phyloP scores from a whole-genome alignment of 2,113 vertebrate genomes.

The Canis aureus region DNA sequence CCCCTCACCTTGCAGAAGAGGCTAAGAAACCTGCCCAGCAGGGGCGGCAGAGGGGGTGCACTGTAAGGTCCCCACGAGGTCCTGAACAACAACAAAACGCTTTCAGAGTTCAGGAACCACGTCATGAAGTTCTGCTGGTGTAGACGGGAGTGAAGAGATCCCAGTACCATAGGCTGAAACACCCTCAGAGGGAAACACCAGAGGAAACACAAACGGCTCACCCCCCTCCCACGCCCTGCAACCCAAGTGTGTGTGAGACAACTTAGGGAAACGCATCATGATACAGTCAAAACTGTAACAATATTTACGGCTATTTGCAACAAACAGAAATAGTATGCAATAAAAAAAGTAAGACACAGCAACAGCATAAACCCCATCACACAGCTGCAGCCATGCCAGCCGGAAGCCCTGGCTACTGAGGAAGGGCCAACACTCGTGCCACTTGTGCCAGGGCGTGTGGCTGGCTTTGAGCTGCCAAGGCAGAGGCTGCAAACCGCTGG shows the following conservation, averaged over 20 bases:
- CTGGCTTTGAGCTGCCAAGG: not conserved
- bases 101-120: not conserved
- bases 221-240: not conserved
- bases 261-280: not conserved
- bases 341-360: slow-evolving; percentile 39
- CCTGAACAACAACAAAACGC: fast-evolving
- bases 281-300: slow-evolving; percentile 2
- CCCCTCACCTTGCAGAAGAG: not conserved
- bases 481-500: fast-evolving
- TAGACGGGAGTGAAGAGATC: not conserved
- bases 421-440: not conserved
- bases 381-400: not conserved
- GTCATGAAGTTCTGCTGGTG: fast-evolving
- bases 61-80: fast-evolving
- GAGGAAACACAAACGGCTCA: not conserved
- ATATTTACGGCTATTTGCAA: slow-evolving; percentile 64
- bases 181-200: not conserved
- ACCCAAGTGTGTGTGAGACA: not conserved
- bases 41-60: fast-evolving
- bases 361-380: not conserved
- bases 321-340: not conserved
- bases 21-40: not conserved
- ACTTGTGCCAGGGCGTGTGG: not conserved
- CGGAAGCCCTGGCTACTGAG: not conserved
- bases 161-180: not conserved